Evolutionary conservation across 1,140 invertebrate genomes (phyloP), one percentile per base, ranked within the genome.

Genomic region (Copidosoma floridanum): DNA sequence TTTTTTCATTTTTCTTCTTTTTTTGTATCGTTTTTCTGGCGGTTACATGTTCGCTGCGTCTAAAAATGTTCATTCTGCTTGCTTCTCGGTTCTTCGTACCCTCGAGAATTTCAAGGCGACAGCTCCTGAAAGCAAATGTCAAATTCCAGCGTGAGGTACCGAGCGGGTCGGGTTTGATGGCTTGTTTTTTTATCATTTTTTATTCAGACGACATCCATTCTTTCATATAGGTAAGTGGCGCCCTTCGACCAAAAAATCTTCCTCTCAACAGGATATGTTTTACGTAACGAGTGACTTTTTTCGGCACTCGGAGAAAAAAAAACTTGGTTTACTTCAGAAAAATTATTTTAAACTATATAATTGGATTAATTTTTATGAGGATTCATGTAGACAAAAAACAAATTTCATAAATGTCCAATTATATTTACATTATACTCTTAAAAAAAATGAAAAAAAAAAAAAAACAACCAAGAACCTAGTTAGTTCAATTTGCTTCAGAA

Each of bases 91-190:
- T 63, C 61, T 61, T 68, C 55, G 29, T 61, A 57, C 43, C 21
- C 57, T 69, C 75, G 79, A 79, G 72, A 68, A 76, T 78, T 81
- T 81, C 78, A 80, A 78, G 79, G 79, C 68, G 79, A 81, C 77
- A 80, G 78, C 76, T 81, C 79, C 79, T 81, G 79, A 79, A 81
- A 81, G 65, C 75, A 81, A 77, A 81, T 70, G 60, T 62, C 59
- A 62, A 56, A 44, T 62, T 57, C 38, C 53, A 62, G 38, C 26
- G 47, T 62, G 54, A 61, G 55, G 21, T 48, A 52, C 35, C n/a
- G n/a, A 37, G 23, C 32, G 32, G 23, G 27, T 11, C 26, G 18
- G 21, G 21, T 46, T 47, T 23, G 11, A 14, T 16, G 18, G 23
- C 43, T 35, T 16, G 37, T 3, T 38, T 14, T 53, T 26, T 53